These are phyloP conservation scores for Notechis scutatus DNA, from an alignment of 2,113 vertebrate species.

Conservation along the genomic window DNA sequence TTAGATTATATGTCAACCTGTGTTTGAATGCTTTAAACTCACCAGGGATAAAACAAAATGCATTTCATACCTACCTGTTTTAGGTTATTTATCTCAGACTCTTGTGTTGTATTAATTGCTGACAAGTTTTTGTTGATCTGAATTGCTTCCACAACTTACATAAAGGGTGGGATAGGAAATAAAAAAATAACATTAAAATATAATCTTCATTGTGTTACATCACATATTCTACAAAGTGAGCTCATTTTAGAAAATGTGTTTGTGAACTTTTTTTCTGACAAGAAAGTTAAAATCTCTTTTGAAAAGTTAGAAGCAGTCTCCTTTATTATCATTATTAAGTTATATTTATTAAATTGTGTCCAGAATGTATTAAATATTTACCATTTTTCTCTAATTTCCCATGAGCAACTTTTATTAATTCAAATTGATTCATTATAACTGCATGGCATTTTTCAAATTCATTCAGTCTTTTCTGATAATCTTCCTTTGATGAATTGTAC, in stretches of 20 bases:
- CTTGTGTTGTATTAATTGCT: slow-evolving; percentile 77
- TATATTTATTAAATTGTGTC: background rate
- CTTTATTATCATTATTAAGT: background rate
- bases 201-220: background rate
- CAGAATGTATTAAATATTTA: slow-evolving; percentile 56
- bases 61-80: slow-evolving; percentile 75
- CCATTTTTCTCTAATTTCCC: slow-evolving; percentile 84
- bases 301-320: background rate
- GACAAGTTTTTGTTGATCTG: slow-evolving; percentile 80
- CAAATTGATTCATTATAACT: slow-evolving; percentile 77
- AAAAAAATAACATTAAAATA: slow-evolving; percentile 25
- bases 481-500: slow-evolving; percentile 81
- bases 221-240: background rate
- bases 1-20: background rate
- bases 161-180: slow-evolving; percentile 42
- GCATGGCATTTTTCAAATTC: slow-evolving; percentile 86
- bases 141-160: slow-evolving; percentile 83
- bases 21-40: background rate
- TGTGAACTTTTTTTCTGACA: background rate
- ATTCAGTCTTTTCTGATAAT: slow-evolving; percentile 82
- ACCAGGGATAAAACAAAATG: background rate
- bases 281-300: background rate
- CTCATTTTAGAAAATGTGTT: background rate
- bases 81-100: slow-evolving; percentile 74
- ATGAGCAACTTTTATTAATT: slow-evolving; percentile 78